Conservation (phyloP, 2,113 vertebrate genomes). For the Rousettus leschenaultii region DNA sequence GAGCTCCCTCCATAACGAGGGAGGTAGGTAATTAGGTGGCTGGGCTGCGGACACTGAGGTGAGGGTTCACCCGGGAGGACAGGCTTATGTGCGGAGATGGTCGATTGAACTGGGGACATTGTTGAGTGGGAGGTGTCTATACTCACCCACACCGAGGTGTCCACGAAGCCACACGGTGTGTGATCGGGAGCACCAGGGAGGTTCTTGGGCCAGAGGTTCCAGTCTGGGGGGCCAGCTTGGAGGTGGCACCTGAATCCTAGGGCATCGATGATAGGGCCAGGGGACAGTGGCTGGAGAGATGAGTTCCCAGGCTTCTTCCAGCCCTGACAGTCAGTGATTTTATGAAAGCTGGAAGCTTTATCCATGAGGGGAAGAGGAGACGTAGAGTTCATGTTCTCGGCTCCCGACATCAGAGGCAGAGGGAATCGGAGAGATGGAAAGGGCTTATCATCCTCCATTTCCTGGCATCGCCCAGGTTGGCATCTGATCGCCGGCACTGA, state of each 20-base stretch:
- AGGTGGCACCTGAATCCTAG: background rate
- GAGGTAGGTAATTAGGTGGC: background rate
- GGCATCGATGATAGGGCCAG: background rate
- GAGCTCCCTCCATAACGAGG: accelerated
- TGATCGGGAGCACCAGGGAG: background rate
- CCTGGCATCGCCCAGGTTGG: background rate
- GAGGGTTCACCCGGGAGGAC: background rate
- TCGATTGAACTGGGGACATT: background rate
- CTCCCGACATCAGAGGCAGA: background rate
- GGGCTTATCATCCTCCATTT: background rate
- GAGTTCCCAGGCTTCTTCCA: background rate
- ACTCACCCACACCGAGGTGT: background rate
- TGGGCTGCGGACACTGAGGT: too few species aligned
- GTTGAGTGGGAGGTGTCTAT: accelerated
- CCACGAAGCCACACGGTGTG: accelerated
- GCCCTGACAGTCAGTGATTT: background rate
- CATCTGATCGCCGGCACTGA: conserved; percentile 13
- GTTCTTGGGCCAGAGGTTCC: background rate
- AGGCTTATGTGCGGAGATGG: too few species aligned
- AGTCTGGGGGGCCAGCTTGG: background rate
- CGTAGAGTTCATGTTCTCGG: background rate
- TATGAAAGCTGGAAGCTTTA: background rate
- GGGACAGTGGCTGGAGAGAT: background rate
- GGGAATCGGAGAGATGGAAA: background rate
- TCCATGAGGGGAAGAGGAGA: background rate